A percentile compares a stretch with the other conserved stretches of the same genome.
phyloP scores from a whole-genome alignment of 2,113 vertebrate species.

The Ictalurus furcatus region DNA sequence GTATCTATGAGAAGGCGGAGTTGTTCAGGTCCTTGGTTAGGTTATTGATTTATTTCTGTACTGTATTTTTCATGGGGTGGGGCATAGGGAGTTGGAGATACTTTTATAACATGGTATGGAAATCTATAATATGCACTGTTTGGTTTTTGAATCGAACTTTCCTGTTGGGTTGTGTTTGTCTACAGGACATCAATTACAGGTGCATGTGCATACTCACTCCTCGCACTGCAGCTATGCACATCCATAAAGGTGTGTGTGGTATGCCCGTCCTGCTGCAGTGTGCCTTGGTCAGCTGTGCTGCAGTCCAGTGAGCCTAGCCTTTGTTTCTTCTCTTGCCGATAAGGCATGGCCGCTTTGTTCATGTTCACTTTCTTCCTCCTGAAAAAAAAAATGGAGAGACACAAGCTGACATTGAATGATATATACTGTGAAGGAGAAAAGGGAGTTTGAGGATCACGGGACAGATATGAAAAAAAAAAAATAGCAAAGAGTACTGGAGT shows the following conservation, averaged over 20 bases:
- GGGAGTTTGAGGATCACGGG: background rate
- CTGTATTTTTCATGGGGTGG: background rate
- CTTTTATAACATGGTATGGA: background rate
- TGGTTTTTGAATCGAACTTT: background rate
- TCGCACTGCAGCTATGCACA: slow-evolving; percentile 76
- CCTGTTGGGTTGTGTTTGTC: background rate
- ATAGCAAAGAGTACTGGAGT: background rate
- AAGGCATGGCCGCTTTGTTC: slow-evolving; percentile 87
- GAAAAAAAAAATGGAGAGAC: slow-evolving; percentile 37
- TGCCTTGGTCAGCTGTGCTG: slow-evolving; percentile 91
- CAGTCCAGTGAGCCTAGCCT: slow-evolving; percentile 85
- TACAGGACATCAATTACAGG: background rate
- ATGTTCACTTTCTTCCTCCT: slow-evolving; percentile 87
- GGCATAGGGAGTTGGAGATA: background rate
- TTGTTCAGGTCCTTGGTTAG: background rate
- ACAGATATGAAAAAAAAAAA: slow-evolving; percentile 28
- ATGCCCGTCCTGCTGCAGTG: slow-evolving; percentile 87
- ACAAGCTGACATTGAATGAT: background rate
- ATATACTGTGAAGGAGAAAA: background rate
- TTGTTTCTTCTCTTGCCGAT: slow-evolving; percentile 87
- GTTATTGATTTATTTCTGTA: background rate
- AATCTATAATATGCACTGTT: background rate
- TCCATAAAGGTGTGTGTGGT: slow-evolving; percentile 89
- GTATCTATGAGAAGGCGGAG: background rate
- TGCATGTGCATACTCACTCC: slow-evolving; percentile 74